Evolutionary conservation across 2,113 vertebrate genomes (phyloP).

Genomic region (Corynorhinus townsendii): DNA sequence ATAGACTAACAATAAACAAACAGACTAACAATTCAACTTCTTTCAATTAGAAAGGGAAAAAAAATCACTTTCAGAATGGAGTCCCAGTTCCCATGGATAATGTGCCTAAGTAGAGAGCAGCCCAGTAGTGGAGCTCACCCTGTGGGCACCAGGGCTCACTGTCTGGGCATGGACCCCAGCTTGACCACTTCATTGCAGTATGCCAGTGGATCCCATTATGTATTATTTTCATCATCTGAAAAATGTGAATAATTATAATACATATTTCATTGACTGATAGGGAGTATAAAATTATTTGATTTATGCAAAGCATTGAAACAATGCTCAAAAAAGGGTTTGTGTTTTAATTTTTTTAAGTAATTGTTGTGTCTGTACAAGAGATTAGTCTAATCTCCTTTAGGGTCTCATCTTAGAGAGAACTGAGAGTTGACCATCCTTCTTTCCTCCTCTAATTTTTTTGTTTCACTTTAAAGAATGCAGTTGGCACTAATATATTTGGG

Average conservation of each 20-base stretch:
- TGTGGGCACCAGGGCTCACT: rapidly evolving
- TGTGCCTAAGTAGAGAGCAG: neutral
- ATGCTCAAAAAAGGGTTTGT: neutral
- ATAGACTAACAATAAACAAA: no score
- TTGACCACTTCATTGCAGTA: neutral
- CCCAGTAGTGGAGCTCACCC: neutral
- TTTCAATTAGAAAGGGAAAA: neutral
- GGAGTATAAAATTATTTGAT: neutral
- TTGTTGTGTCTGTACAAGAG: neutral
- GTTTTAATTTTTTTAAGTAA: neutral
- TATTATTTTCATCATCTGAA: neutral
- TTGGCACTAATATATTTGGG: neutral
- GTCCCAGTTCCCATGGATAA: neutral
- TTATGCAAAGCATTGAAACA: neutral
- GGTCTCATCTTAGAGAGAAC: neutral
- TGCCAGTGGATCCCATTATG: no score
- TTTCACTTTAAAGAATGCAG: neutral
- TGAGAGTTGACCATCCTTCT: neutral
- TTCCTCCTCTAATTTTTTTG: neutral
- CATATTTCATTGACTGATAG: neutral
- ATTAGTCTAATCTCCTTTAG: neutral
- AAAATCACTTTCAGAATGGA: neutral
- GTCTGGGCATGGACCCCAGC: neutral
- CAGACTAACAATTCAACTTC: no score
- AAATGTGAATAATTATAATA: neutral